These are phyloP conservation scores for Dinoponera quadriceps DNA, from an alignment of 1,140 invertebrate species.

Conservation along the genomic window DNA sequence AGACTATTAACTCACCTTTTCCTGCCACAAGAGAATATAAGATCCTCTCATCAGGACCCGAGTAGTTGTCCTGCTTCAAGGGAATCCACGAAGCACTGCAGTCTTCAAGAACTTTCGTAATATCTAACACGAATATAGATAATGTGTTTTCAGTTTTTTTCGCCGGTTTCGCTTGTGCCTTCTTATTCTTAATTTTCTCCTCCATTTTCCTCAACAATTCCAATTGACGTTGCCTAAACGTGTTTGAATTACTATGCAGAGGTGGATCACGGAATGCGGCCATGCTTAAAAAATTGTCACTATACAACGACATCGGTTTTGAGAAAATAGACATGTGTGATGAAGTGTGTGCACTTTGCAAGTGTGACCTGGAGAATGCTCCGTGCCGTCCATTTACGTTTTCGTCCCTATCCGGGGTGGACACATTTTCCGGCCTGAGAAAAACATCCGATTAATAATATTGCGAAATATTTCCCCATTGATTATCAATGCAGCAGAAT, in stretches of 20 bases:
- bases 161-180: slow-evolving; percentile 69
- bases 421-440: slow-evolving; percentile 72
- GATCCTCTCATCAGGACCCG: slow-evolving; percentile 94
- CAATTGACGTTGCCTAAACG: slow-evolving; percentile 87
- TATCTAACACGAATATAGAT: slow-evolving; percentile 95
- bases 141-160: slow-evolving; percentile 87
- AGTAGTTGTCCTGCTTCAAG: slow-evolving; percentile 87
- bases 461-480: background rate
- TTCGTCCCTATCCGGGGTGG: slow-evolving; percentile 87
- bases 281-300: slow-evolving; percentile 87
- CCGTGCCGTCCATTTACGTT: slow-evolving; percentile 91
- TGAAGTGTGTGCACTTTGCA: slow-evolving; percentile 59
- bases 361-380: slow-evolving; percentile 82
- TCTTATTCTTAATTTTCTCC: slow-evolving; percentile 84
- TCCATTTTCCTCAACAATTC: slow-evolving; percentile 88
- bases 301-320: slow-evolving; percentile 80
- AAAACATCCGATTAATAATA: slow-evolving; percentile 7
- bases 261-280: slow-evolving; percentile 87
- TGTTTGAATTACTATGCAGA: slow-evolving; percentile 81
- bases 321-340: slow-evolving; percentile 54
- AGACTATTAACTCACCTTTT: slow-evolving; percentile 96
- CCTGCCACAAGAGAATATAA: slow-evolving; percentile 95
- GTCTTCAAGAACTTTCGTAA: slow-evolving; percentile 90
- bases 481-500: background rate
- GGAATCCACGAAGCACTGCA: slow-evolving; percentile 92